Percentiles rank a stretch among this genome's conserved stretches.
Evolutionary conservation across 1,140 invertebrate species (phyloP).

Genomic region (Ceratoteleas bidentatus): DNA sequence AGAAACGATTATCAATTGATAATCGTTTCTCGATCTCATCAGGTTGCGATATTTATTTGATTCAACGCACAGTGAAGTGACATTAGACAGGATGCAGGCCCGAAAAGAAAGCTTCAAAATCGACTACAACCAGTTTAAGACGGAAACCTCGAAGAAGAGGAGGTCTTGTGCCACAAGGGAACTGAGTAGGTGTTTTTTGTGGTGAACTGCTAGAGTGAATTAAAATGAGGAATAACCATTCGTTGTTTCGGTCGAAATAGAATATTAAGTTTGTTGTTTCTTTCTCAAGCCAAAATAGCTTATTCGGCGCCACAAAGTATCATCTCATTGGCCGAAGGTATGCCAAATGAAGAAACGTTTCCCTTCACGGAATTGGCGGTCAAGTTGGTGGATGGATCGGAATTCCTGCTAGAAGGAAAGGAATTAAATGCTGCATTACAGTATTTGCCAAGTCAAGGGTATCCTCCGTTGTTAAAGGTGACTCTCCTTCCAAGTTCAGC

Average conservation of each 20-base stretch:
- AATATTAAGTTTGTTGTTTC: too few species aligned
- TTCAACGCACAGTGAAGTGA: constrained; percentile 17
- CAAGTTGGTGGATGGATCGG: constrained; percentile 83
- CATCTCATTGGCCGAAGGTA: constrained; percentile 88
- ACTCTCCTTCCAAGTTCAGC: too few species aligned
- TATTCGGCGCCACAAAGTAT: constrained; percentile 85
- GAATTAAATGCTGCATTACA: constrained; percentile 85
- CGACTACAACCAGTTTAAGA: constrained; percentile 76
- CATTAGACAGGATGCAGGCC: constrained; percentile 28
- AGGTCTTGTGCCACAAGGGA: constrained; percentile 75
- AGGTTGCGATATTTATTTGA: background rate
- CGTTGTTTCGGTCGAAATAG: too few species aligned
- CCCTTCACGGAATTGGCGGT: constrained; percentile 87
- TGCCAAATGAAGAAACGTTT: constrained; percentile 89
- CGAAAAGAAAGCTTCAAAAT: constrained; percentile 67
- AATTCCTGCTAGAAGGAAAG: constrained; percentile 82
- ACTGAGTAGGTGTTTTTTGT: constrained; percentile 72
- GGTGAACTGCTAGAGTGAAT: background rate
- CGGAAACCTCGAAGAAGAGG: constrained; percentile 73
- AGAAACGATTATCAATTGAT: too few species aligned
- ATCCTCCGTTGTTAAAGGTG: constrained; percentile 84
- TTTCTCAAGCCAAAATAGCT: constrained; percentile 83
- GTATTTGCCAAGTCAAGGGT: constrained; percentile 89
- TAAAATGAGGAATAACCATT: too few species aligned
- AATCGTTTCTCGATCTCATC: too few species aligned